Evolutionary conservation across 2,888 invertebrate species (phyloP), one percentile per base, ranked within the genome.

Genomic region (Philhelius pedissequus): DNA sequence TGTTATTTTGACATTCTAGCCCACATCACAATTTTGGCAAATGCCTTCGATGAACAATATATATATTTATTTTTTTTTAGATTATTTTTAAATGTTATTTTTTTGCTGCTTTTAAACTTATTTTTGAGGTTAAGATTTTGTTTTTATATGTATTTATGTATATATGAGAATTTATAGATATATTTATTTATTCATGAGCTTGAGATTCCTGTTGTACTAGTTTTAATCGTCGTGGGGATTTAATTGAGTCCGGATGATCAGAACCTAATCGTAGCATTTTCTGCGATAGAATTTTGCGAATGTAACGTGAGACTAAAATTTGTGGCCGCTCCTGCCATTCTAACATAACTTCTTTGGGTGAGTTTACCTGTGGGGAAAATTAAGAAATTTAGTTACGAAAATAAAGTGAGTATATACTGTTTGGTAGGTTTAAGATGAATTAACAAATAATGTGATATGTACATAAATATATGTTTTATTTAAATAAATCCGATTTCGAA

Each of bases 281-380:
- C 92, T 95, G 95, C 89, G 96, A 95, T 70, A 98, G 93, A 88
- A 96, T 93, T 88, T 94, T 94, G 89, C 95, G 96, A 87, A 98
- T 97, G 90, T 96, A 96, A 62, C 96, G 94, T 18, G 96, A 94
- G 1, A 97, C 95, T 38, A 98, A 92, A 87, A 94, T 94, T 88
- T 97, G 97, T 0, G 98, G 98, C 86, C 98, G 94, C 87, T 95
- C 94, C 90, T 98, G 97, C 96, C 97, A 98, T 90, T 97, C 97
- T 89, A 97, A 94, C 90, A 98, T 91, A 0, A 97, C 96, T 91
- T 97, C 97, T 90, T 97, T 97, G 9, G 97, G 96, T 8, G 97
- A 94, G 87, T 95, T 93, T 0, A 97, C 96, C 96, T 97, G 90
- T 13, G 91, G 52, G 38, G 35, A 64, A 58, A 68, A 9, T 9